Conservation (phyloP, 2,113 vertebrate genomes). For the Ondatra zibethicus region DNA sequence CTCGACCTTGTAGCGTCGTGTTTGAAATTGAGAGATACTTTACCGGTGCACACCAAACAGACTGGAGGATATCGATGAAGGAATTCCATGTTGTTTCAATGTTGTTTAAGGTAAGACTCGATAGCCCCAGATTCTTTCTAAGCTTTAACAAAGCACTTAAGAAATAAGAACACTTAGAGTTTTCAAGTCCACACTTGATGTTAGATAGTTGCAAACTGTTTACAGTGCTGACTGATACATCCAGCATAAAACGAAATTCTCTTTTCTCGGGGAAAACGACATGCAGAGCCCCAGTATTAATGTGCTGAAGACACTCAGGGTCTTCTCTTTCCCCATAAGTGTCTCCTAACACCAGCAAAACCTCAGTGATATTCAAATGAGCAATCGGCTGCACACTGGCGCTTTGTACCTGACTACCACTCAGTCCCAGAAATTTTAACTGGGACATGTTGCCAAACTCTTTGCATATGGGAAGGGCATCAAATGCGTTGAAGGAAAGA, state of each 20-base stretch:
- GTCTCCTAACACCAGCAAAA: conserved; percentile 87
- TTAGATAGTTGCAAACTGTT: conserved; percentile 85
- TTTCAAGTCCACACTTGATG: conserved; percentile 74
- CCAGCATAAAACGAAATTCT: conserved; percentile 75
- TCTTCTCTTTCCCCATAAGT: conserved; percentile 86
- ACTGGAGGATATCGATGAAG: conserved; percentile 80
- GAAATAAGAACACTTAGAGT: conserved; percentile 50
- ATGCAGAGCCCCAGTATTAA: conserved; percentile 85
- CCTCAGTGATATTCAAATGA: conserved; percentile 80
- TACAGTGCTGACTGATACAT: conserved; percentile 85
- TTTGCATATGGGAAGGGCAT: conserved; percentile 85
- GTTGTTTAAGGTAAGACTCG: conserved; percentile 83
- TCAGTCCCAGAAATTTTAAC: conserved; percentile 89
- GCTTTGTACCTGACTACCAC: conserved; percentile 82
- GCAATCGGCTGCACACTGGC: conserved; percentile 85
- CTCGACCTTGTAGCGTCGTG: conserved; percentile 50
- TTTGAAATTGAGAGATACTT: conserved; percentile 83
- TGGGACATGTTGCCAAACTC: conserved; percentile 86
- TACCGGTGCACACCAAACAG: conserved; percentile 83
- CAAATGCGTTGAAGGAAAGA: conserved; percentile 90
- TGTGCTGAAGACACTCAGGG: conserved; percentile 82
- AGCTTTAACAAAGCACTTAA: conserved; percentile 57
- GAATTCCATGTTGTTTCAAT: conserved; percentile 85
- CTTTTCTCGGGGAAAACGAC: conserved; percentile 77
- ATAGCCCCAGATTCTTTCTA: conserved; percentile 68